Base-by-base conservation (phyloP, 2,113 vertebrate species). In the Albula goreensis region DNA sequence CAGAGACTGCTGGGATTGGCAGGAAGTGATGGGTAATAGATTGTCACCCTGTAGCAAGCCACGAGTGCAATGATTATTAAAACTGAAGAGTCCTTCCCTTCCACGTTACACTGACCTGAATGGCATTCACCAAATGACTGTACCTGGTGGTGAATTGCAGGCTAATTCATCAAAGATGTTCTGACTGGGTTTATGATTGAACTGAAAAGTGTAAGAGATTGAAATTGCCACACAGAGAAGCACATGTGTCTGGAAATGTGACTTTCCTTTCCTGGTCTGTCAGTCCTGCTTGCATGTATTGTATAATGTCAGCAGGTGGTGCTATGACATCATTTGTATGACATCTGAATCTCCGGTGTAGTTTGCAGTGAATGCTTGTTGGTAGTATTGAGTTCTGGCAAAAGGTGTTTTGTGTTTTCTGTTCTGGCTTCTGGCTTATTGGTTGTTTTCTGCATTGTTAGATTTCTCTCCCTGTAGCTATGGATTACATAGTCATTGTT, bases 261-360 rank as follows among this genome's bases (percentile, higher is more conserved):
- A 19, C 31, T 19, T 66, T 66, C 60, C 17, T 5, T 7, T 19
- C 60, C 60, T 31, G n/a, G n/a, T 11, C 10, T 74, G 70, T 74
- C 70, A 74, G 70, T n/a, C 10, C 70, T 74, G 70, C 70, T 74
- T 31, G 70, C 70, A 25, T 7, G 4, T 9, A 31, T n/a, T 8
- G 2, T 1, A 25, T 31, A 31, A 9, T 10, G 25, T 70, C 79
- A 78, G 56, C 50, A 86, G 87, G 53, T 88, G 81, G 81, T 56
- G 60, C 81, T 83, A 56, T 86, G 83, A 52, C 50, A 85, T 66
- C 5, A 25, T 80, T 83, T 66, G n/a, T 9, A 22, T 31, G 22
- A 48, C 57, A 48, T 15, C 57, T 7, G n/a, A 82, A n/a, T 57
- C 52, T 82, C 53, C 53, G 22, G 17, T 5, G 22, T n/a, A 70